Percentiles rank a stretch among this genome's conserved stretches.
Conservation (phyloP, 2,113 vertebrate genomes). For the Danionella cerebrum region DNA sequence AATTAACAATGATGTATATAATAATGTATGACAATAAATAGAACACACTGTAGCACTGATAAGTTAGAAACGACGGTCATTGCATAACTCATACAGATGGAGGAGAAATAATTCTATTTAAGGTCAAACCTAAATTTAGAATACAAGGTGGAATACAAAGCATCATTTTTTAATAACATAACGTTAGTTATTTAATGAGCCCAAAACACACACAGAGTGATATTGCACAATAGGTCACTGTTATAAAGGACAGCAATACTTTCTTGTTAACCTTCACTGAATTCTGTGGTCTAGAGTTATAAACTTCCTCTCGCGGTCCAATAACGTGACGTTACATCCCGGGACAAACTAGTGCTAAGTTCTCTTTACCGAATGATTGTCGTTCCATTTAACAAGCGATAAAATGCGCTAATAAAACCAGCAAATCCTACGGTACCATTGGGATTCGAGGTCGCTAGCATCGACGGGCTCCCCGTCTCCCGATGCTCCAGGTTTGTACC, state of each 20-base stretch:
- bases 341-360: conserved; percentile 52
- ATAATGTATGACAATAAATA: too few species aligned
- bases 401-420: conserved; percentile 47
- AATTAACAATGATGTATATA: too few species aligned
- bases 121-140: too few species aligned
- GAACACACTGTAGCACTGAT: too few species aligned
- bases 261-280: conserved; percentile 48
- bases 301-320: conserved; percentile 49
- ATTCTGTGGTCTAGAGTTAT: conserved; percentile 51
- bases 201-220: too few species aligned
- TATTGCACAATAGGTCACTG: conserved; percentile 54
- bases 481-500: conserved; percentile 56
- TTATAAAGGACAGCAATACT: conserved; percentile 53
- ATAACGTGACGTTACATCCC: background rate
- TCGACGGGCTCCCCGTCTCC: conserved; percentile 73
- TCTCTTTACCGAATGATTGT: conserved; percentile 54
- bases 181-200: too few species aligned
- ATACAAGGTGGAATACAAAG: too few species aligned
- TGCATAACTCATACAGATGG: too few species aligned
- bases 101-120: too few species aligned
- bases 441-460: conserved; percentile 70
- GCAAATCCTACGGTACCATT: conserved; percentile 69
- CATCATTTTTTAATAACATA: too few species aligned
- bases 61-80: too few species aligned
- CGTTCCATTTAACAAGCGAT: conserved; percentile 52